Percentiles rank a stretch among this genome's conserved stretches.
These are phyloP conservation scores for Phaenicophaeus curvirostris DNA, from an alignment of 2,797 vertebrate genomes.

Conservation along the genomic window DNA sequence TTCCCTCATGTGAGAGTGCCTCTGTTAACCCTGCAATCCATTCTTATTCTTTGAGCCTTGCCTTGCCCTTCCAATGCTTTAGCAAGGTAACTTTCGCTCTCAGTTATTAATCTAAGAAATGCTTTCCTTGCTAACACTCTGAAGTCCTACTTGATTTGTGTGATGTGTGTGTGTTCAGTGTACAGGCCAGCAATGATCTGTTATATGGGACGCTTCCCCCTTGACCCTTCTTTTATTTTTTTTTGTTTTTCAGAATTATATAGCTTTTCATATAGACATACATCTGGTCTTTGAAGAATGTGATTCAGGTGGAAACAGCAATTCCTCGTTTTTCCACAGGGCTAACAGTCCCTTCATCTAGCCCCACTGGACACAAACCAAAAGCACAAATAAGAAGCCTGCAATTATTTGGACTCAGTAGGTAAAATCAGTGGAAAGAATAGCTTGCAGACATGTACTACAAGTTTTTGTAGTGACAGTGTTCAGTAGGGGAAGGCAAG, in stretches of 20 bases:
- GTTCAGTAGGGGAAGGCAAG: not conserved
- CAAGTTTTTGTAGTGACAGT: not conserved
- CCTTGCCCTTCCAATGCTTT: not conserved
- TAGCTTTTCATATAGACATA: not conserved
- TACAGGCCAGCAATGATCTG: not conserved
- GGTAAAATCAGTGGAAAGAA: not conserved
- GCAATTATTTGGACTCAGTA: not conserved
- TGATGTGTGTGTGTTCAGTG: not conserved
- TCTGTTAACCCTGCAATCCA: not conserved
- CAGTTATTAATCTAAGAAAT: slow-evolving; percentile 24
- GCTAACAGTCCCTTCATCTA: not conserved
- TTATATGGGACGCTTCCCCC: not conserved
- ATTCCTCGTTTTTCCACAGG: not conserved
- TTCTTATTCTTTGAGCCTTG: not conserved
- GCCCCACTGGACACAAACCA: not conserved
- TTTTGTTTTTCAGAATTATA: not conserved
- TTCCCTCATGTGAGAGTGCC: not conserved
- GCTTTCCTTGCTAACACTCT: not conserved
- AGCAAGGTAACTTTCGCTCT: not conserved
- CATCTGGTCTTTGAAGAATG: not conserved
- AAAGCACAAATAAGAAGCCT: not conserved
- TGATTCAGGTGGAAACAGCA: not conserved
- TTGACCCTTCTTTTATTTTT: too few relatives aligned
- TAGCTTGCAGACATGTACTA: not conserved
- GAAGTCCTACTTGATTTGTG: not conserved